Base-by-base conservation (phyloP, 2,797 vertebrate genomes). In the Gambelia wislizenii region DNA sequence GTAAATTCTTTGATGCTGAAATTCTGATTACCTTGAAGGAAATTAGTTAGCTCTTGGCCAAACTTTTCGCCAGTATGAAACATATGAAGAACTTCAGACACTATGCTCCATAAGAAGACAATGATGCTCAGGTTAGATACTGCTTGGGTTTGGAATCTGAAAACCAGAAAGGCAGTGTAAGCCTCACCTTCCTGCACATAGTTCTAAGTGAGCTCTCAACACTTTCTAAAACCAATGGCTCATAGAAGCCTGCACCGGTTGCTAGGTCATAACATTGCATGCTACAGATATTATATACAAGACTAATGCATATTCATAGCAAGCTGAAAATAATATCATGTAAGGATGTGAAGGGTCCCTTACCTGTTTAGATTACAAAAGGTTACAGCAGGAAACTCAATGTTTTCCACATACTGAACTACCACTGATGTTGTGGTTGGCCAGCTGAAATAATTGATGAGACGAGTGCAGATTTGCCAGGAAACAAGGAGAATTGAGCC, bases 321-420 rank as follows among this genome's bases (percentile, higher is more conserved):
- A 18, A n/a, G 36, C 49, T 76, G 59, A 77, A 72, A 52, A n/a
- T 27, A 44, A 49, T 33, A 39, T 36, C 49, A 9, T 22, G 56
- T 16, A 61, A 70, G 12, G 27, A 49, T 36, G 6, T 67, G 39
- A 84, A 83, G 3, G 6, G 33, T 83, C 6, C 6, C 86, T 95
- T 97, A 97, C 97, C 97, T 97, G 95, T 97, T 97, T 91, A 97
- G 86, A 91, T 95, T 97, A 91, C 97, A 98, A 79, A 98, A 96
- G 1, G 97, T 97, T 90, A 97, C 96, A 67, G 97, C 96, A 0
- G 97, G 97, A 81, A 97, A 97, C 39, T 97, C 96, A 9, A 97
- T 92, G 0, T 96, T 94, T 83, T 97, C 97, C 89, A 97, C 95
- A 0, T 97, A 97, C 49, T 97, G 97, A 33, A 97, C 95, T 13